These are phyloP conservation scores for Columbina picui DNA, from an alignment of 2,113 vertebrate genomes.

Conservation along the genomic window DNA sequence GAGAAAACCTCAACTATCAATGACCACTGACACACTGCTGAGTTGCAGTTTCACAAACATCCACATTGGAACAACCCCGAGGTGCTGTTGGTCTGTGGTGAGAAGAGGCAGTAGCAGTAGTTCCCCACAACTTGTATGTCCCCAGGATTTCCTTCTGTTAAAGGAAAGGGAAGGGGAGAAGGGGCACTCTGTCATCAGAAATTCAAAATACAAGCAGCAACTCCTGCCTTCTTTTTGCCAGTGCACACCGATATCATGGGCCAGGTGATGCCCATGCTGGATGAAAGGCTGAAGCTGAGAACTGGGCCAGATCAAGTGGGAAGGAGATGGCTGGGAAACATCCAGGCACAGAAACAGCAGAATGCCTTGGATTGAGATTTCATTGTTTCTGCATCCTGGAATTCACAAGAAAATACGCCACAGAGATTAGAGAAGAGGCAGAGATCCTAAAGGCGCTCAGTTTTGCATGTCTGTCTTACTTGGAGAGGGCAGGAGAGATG, in stretches of 20 bases:
- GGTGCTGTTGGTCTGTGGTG: no score
- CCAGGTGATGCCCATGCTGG: rapidly evolving
- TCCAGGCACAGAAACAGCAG: background rate
- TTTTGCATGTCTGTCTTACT: background rate
- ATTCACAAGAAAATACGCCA: background rate
- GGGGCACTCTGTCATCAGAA: background rate
- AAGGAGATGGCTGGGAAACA: rapidly evolving
- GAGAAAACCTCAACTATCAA: background rate
- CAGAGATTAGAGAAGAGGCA: background rate
- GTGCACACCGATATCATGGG: rapidly evolving
- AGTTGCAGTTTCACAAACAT: background rate
- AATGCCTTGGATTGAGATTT: background rate
- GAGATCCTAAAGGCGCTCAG: background rate
- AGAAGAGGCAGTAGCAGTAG: background rate
- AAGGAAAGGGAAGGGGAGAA: background rate
- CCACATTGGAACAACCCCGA: rapidly evolving
- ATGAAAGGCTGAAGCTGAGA: background rate
- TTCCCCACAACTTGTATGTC: background rate
- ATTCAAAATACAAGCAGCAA: background rate
- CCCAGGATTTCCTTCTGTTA: background rate
- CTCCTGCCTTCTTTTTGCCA: background rate
- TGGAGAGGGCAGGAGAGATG: background rate
- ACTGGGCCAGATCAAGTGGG: background rate
- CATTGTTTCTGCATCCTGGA: background rate
- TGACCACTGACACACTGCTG: rapidly evolving